phyloP scores from a whole-genome alignment of 2,113 vertebrate genomes.

The Petaurus breviceps region DNA sequence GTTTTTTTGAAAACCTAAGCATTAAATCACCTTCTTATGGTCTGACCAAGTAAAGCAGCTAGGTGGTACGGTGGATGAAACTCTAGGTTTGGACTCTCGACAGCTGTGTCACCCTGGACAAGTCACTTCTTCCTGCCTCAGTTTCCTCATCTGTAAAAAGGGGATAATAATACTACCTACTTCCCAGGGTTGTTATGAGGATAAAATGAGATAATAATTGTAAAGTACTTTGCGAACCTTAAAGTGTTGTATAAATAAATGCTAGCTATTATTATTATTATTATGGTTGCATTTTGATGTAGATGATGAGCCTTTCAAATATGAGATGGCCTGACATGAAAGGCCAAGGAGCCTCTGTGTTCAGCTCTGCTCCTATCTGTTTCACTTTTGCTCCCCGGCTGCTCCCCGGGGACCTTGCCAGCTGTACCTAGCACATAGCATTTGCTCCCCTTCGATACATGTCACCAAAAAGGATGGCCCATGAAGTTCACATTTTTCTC shows the following conservation, averaged over 20 bases:
- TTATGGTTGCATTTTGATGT: conserved; percentile 17
- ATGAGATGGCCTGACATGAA: neutral
- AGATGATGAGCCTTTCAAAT: conserved; percentile 1
- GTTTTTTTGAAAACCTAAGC: neutral
- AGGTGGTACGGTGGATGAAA: neutral
- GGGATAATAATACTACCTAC: neutral
- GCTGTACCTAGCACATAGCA: neutral
- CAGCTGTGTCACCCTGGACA: neutral
- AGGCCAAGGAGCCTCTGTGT: neutral
- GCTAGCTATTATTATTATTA: neutral
- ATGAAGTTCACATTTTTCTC: neutral
- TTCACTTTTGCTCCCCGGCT: neutral
- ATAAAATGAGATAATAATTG: neutral
- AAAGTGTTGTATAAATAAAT: conserved; percentile 16
- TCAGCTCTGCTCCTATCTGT: neutral
- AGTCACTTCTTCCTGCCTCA: neutral
- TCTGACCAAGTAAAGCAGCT: neutral
- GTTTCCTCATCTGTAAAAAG: neutral
- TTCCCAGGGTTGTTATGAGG: neutral
- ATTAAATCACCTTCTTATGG: neutral
- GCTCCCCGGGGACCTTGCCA: neutral
- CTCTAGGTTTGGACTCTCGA: neutral
- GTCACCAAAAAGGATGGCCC: conserved; percentile 41
- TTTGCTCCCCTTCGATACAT: neutral
- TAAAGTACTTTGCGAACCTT: neutral